These are phyloP conservation scores for Hyperopisus bebe DNA, from an alignment of 2,113 vertebrate genomes.

Conservation along the genomic window DNA sequence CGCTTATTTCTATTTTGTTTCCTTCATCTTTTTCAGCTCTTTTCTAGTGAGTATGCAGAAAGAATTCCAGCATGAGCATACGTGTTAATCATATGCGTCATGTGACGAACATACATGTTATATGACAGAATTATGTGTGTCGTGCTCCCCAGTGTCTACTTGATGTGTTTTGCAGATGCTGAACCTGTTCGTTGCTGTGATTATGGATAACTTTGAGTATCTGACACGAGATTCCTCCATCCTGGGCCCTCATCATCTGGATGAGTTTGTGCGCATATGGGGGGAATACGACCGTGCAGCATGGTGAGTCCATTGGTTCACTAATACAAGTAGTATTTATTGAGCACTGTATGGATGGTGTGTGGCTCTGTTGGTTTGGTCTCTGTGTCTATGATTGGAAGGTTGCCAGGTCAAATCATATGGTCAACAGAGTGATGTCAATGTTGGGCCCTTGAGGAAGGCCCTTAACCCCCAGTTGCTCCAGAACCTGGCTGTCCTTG, in stretches of 20 bases:
- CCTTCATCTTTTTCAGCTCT: constrained; percentile 99
- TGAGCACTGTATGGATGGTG: background rate
- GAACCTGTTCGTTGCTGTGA: constrained; percentile 96
- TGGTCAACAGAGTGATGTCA: background rate
- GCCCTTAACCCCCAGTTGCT: background rate
- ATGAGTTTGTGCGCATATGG: constrained; percentile 97
- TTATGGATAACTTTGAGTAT: constrained; percentile 99
- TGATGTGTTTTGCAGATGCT: constrained; percentile 72
- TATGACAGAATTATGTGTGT: background rate
- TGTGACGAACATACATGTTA: background rate
- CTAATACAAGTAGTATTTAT: background rate
- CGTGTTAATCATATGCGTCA: background rate
- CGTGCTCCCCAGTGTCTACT: no score
- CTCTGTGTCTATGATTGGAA: background rate
- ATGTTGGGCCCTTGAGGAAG: background rate
- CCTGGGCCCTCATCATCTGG: constrained; percentile 92
- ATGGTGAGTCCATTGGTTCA: constrained; percentile 63
- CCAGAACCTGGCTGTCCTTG: background rate
- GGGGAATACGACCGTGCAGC: constrained; percentile 93
- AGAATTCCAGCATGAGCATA: background rate
- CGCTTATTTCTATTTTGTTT: constrained; percentile 96
- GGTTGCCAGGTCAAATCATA: background rate
- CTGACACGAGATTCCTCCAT: constrained; percentile 96
- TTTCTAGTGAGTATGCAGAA: constrained; percentile 76
- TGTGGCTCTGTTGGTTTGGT: background rate